Evolutionary conservation across 2,888 invertebrate genomes (phyloP).

Genomic region (Drosophila testacea): DNA sequence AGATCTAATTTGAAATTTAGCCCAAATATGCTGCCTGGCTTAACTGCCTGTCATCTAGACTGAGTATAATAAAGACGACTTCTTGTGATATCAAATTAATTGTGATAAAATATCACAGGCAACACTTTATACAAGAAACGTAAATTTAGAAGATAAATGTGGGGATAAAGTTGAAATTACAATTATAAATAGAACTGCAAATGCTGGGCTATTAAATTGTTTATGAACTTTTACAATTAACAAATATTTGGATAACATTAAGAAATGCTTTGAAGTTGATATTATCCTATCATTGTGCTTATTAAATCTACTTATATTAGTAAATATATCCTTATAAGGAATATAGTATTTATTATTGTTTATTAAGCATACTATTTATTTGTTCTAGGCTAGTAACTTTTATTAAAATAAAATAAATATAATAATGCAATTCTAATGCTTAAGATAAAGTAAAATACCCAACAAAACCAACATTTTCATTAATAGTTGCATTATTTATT

Average conservation of each 20-base stretch:
- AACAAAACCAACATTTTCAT: too few relatives aligned
- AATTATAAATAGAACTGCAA: not conserved
- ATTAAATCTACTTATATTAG: too few relatives aligned
- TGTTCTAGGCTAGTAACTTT: too few relatives aligned
- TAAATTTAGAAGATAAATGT: conserved; percentile 2
- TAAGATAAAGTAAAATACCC: too few relatives aligned
- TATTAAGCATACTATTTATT: too few relatives aligned
- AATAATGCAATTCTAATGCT: too few relatives aligned
- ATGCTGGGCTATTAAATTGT: not conserved
- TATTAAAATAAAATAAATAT: too few relatives aligned
- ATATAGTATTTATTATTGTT: too few relatives aligned
- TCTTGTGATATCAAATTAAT: conserved; percentile 10
- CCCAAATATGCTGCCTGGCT: conserved; percentile 2
- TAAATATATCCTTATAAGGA: too few relatives aligned
- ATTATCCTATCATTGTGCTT: too few relatives aligned
- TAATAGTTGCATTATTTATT: too few relatives aligned
- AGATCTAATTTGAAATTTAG: conserved; percentile 20
- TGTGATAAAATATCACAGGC: not conserved
- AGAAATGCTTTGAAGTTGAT: too few relatives aligned
- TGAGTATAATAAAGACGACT: conserved; percentile 4
- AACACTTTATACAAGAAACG: not conserved
- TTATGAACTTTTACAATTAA: not conserved
- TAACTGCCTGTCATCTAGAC: conserved; percentile 4
- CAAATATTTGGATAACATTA: not conserved
- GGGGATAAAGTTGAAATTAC: not conserved